These are phyloP conservation scores for Philypnodon macrostomus DNA, from an alignment of 2,797 vertebrate species.

Conservation along the genomic window DNA sequence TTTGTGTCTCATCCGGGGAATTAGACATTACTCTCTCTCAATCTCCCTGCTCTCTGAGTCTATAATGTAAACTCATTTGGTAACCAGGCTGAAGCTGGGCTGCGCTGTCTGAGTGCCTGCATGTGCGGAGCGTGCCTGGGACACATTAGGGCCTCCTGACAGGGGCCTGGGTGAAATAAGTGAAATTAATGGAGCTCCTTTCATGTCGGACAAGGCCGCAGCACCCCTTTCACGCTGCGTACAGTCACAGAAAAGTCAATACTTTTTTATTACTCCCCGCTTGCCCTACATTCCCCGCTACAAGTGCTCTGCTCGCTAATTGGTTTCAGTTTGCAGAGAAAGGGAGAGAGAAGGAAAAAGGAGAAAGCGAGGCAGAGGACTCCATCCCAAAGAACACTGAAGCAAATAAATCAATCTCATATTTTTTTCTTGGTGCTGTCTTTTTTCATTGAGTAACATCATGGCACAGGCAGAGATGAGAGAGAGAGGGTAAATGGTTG, in stretches of 20 bases:
- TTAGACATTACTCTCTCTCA: conserved; percentile 73
- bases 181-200: conserved; percentile 92
- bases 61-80: conserved; percentile 84
- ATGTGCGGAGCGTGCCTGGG: conserved; percentile 84
- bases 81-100: conserved; percentile 64
- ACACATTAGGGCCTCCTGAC: conserved; percentile 87
- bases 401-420: conserved; percentile 86
- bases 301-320: conserved; percentile 87
- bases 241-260: conserved; percentile 93
- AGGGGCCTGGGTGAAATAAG: conserved; percentile 88
- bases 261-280: conserved; percentile 92
- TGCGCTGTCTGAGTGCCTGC: conserved; percentile 81
- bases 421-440: conserved; percentile 79
- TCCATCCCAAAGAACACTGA: conserved; percentile 84
- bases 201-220: conserved; percentile 88
- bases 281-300: conserved; percentile 89
- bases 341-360: conserved; percentile 67
- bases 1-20: conserved; percentile 66
- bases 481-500: conserved; percentile 68
- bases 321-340: conserved; percentile 85
- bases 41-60: conserved; percentile 63
- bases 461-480: conserved; percentile 59
- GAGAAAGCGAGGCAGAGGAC: conserved; percentile 74
- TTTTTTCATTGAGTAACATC: conserved; percentile 80
- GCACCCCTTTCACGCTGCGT: conserved; percentile 87